phyloP scores from a whole-genome alignment of 1,140 invertebrate species.

The Papilio polyxenes region DNA sequence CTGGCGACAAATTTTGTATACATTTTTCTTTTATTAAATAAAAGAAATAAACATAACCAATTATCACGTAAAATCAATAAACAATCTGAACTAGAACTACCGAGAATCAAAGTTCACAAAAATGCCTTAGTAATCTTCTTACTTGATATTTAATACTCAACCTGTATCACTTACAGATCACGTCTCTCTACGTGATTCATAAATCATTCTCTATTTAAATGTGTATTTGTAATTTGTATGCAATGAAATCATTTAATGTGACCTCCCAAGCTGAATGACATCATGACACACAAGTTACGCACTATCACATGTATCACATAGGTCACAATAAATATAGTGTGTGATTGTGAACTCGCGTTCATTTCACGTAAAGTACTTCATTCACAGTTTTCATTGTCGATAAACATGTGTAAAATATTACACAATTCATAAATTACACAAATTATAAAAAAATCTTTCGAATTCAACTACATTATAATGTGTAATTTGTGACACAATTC shows the following conservation, averaged over 20 bases:
- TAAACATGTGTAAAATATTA: background rate
- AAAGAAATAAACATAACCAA: too few species aligned
- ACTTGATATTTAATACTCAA: slow-evolving; percentile 2
- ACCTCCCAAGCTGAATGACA: slow-evolving; percentile 4
- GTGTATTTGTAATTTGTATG: slow-evolving; percentile 5
- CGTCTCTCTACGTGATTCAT: background rate
- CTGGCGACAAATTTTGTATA: too few species aligned
- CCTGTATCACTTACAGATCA: slow-evolving; percentile 19
- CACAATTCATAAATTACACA: background rate
- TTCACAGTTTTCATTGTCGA: background rate
- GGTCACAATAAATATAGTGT: background rate
- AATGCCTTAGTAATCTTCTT: background rate
- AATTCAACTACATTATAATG: background rate
- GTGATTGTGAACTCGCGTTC: background rate
- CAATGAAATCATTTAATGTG: background rate
- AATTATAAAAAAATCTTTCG: background rate
- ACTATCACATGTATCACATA: background rate
- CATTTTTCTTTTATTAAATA: too few species aligned
- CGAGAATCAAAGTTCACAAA: background rate
- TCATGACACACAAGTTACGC: background rate
- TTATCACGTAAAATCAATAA: too few species aligned
- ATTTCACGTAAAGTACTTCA: background rate
- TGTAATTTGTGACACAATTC: background rate
- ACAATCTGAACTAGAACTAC: background rate
- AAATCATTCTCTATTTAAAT: background rate